Conservation (phyloP, 1,140 invertebrate species). For the Hesperophylax magnus region DNA sequence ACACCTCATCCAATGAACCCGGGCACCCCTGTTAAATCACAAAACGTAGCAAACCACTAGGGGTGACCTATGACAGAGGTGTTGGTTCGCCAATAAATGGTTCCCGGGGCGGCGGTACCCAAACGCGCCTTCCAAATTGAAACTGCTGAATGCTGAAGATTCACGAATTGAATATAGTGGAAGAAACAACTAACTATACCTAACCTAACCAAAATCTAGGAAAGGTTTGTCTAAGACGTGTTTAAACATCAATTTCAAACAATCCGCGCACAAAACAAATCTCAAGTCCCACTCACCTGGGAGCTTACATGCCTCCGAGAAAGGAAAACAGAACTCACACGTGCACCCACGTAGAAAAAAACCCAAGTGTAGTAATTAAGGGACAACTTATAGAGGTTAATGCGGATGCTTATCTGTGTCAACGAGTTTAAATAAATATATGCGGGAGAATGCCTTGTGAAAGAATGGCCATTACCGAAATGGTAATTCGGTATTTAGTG, state of each 20-base stretch:
- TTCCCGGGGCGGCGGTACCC: too few relatives aligned
- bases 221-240: too few relatives aligned
- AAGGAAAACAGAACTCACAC: background rate
- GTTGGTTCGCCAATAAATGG: too few relatives aligned
- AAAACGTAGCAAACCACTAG: too few relatives aligned
- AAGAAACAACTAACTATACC: too few relatives aligned
- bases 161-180: too few relatives aligned
- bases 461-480: background rate
- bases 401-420: slow-evolving; percentile 1
- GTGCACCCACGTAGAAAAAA: background rate
- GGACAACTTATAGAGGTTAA: background rate
- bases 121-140: too few relatives aligned
- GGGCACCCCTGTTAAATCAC: too few relatives aligned
- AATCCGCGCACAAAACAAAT: background rate
- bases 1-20: too few relatives aligned
- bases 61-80: too few relatives aligned
- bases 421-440: background rate
- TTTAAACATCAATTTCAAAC: background rate
- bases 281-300: background rate
- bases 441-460: background rate
- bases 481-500: background rate
- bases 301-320: background rate
- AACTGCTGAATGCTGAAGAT: too few relatives aligned
- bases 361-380: background rate
- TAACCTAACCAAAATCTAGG: too few relatives aligned